Conservation (phyloP, 2,888 invertebrate genomes). For the Epinotia bilunana region DNA sequence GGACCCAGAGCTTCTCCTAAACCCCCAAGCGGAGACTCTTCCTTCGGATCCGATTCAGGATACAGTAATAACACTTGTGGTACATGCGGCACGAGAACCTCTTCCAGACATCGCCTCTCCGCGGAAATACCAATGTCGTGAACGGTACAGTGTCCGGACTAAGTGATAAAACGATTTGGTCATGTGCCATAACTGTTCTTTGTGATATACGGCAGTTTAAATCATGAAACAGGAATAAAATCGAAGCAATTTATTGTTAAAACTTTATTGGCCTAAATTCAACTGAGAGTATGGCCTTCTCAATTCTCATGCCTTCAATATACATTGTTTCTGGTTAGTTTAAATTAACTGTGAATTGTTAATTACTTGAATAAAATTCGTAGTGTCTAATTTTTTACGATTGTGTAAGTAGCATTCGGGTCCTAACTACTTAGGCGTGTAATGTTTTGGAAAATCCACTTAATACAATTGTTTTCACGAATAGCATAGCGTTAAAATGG, state of each 20-base stretch:
- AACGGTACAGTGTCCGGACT: slow-evolving; percentile 57
- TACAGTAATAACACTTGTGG: slow-evolving; percentile 92
- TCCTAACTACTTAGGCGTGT: slow-evolving; percentile 52
- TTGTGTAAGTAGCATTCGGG: slow-evolving; percentile 67
- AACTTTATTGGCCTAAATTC: slow-evolving; percentile 58
- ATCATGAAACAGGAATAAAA: slow-evolving; percentile 43
- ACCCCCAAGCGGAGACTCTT: slow-evolving; percentile 89
- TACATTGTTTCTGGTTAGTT: slow-evolving; percentile 43
- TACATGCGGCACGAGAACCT: slow-evolving; percentile 86
- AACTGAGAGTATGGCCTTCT: slow-evolving; percentile 65
- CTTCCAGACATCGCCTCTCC: slow-evolving; percentile 79
- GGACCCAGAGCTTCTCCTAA: slow-evolving; percentile 82
- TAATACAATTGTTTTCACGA: slow-evolving; percentile 46
- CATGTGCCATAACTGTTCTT: slow-evolving; percentile 60
- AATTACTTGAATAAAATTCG: slow-evolving; percentile 52
- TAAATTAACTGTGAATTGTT: slow-evolving; percentile 44
- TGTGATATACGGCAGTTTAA: slow-evolving; percentile 43
- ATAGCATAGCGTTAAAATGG: slow-evolving; percentile 51
- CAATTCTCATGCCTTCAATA: slow-evolving; percentile 66
- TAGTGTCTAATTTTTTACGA: slow-evolving; percentile 72
- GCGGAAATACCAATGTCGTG: slow-evolving; percentile 82
- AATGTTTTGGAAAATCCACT: slow-evolving; percentile 51
- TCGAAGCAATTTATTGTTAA: slow-evolving; percentile 68
- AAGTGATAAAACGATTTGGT: slow-evolving; percentile 54
- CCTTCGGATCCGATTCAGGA: slow-evolving; percentile 93